phyloP scores from a whole-genome alignment of 2,797 vertebrate genomes.

The Anas bahamensis region DNA sequence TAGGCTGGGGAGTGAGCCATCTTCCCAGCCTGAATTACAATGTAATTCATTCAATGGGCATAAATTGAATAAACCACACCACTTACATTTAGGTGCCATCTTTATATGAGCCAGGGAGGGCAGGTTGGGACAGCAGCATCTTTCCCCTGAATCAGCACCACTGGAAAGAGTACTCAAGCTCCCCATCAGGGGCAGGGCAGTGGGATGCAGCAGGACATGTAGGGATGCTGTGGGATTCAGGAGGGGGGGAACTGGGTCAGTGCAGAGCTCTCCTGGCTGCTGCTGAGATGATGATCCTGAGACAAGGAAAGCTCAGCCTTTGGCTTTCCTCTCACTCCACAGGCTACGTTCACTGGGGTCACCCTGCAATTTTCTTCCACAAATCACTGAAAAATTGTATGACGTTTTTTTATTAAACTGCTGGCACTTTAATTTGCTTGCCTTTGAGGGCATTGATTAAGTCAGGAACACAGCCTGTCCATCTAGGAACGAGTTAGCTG shows the following conservation, averaged over 20 bases:
- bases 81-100: not conserved
- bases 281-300: not conserved
- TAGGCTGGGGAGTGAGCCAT: not conserved
- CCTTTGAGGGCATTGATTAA: not conserved
- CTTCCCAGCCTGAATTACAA: not conserved
- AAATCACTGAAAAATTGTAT: not conserved
- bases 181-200: not conserved
- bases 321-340: not conserved
- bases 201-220: rapidly evolving
- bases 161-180: not conserved
- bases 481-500: not conserved
- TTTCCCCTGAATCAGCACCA: not conserved
- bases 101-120: not conserved
- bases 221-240: not conserved
- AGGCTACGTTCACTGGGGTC: not conserved
- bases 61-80: not conserved
- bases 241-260: too few relatives aligned
- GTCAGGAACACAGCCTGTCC: not conserved
- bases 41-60: not conserved
- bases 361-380: not conserved
- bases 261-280: too few relatives aligned
- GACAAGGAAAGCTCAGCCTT: not conserved
- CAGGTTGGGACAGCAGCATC: not conserved
- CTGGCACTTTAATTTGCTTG: not conserved
- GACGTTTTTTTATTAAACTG: not conserved